A percentile compares a stretch with the other conserved stretches of the same genome.
Evolutionary conservation across 2,797 vertebrate genomes (phyloP).

Genomic region (Apogon talboti): DNA sequence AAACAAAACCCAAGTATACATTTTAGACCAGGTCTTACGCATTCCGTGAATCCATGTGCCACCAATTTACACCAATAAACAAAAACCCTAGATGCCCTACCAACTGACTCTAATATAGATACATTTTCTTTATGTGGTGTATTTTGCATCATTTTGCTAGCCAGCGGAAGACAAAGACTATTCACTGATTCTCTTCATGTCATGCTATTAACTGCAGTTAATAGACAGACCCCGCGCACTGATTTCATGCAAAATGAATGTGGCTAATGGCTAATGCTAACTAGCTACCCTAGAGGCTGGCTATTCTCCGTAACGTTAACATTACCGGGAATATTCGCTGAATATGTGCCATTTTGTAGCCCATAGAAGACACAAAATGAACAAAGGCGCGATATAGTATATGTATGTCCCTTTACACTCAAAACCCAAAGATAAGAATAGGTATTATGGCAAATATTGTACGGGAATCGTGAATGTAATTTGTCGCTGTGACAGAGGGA

Average conservation of each 20-base stretch:
- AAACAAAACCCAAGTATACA: background rate
- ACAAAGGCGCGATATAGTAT: rapidly evolving
- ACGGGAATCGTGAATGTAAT: slow-evolving; percentile 26
- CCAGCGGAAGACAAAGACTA: rapidly evolving
- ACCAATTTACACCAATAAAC: slow-evolving; percentile 11
- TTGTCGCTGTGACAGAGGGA: slow-evolving; percentile 54
- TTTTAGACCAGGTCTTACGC: too few species aligned
- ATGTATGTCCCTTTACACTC: rapidly evolving
- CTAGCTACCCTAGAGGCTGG: slow-evolving; percentile 36
- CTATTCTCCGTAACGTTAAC: slow-evolving; percentile 24
- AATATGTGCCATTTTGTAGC: background rate
- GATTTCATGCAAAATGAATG: slow-evolving; percentile 4
- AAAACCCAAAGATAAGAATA: rapidly evolving
- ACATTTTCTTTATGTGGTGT: background rate
- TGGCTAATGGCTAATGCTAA: slow-evolving; percentile 57
- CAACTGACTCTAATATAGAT: background rate
- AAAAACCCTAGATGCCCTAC: background rate
- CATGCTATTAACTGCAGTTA: too few species aligned
- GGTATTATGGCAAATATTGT: background rate
- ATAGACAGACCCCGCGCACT: slow-evolving; percentile 8
- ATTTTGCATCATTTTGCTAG: too few species aligned
- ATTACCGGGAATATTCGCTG: background rate
- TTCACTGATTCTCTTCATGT: background rate
- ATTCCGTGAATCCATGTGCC: background rate
- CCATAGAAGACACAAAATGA: background rate